These are phyloP conservation scores for Ennomos fuscantarius DNA, from an alignment of 2,888 invertebrate genomes.

Conservation along the genomic window DNA sequence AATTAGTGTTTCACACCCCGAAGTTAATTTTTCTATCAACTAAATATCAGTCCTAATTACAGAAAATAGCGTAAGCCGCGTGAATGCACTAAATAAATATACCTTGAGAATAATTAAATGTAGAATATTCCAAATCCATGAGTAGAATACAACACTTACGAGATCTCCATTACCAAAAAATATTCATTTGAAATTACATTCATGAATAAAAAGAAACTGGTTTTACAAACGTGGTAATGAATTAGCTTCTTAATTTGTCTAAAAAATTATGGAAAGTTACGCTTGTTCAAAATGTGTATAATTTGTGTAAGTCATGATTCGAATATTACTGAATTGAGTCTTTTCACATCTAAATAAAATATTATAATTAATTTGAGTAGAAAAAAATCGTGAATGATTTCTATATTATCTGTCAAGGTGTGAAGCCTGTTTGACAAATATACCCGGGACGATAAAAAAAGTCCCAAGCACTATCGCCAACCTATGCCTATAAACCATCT, in stretches of 20 bases:
- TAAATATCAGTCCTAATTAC: slow-evolving; percentile 39
- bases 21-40: slow-evolving; percentile 46
- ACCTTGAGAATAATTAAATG: not conserved
- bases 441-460: slow-evolving; percentile 3
- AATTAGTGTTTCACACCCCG: slow-evolving; percentile 69
- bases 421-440: slow-evolving; percentile 18
- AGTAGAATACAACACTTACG: too few relatives aligned
- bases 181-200: too few relatives aligned
- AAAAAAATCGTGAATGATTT: slow-evolving; percentile 4
- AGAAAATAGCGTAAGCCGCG: slow-evolving; percentile 23
- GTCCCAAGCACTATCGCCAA: slow-evolving; percentile 18
- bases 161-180: too few relatives aligned
- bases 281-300: too few relatives aligned
- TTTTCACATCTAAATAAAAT: not conserved
- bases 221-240: too few relatives aligned
- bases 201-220: too few relatives aligned
- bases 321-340: not conserved
- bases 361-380: not conserved
- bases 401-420: slow-evolving; percentile 24
- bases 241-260: too few relatives aligned
- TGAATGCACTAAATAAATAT: not conserved
- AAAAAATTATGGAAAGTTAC: too few relatives aligned
- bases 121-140: too few relatives aligned
- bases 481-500: slow-evolving; percentile 27
- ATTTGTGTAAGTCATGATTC: too few relatives aligned